Evolutionary conservation across 2,113 vertebrate genomes (phyloP).

Genomic region (Melanotaenia duboulayi): DNA sequence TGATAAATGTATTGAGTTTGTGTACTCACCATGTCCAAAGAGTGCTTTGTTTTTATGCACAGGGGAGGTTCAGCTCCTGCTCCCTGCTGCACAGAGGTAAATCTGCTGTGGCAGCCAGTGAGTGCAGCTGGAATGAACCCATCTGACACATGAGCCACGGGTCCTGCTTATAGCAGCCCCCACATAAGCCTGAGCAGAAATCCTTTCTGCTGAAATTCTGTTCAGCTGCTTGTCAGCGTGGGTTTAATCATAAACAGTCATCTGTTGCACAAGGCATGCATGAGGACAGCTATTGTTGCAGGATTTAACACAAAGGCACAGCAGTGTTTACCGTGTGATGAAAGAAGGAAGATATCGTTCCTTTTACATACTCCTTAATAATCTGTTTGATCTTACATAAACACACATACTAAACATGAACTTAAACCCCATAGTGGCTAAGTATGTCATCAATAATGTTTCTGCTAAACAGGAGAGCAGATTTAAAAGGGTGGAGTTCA

Average conservation of each 20-base stretch:
- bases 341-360: neutral
- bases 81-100: slow-evolving; percentile 49
- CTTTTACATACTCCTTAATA: neutral
- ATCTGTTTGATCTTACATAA: neutral
- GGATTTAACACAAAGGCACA: neutral
- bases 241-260: slow-evolving; percentile 61
- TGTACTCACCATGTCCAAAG: slow-evolving; percentile 81
- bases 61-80: slow-evolving; percentile 18
- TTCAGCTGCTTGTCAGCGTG: slow-evolving; percentile 20
- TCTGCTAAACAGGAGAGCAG: slow-evolving; percentile 21
- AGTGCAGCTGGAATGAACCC: slow-evolving; percentile 63
- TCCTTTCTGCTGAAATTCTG: slow-evolving; percentile 28
- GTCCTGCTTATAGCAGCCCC: slow-evolving; percentile 72
- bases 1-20: neutral
- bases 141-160: slow-evolving; percentile 41
- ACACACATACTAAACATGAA: slow-evolving; percentile 14
- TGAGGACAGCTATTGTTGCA: slow-evolving; percentile 29
- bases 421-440: neutral
- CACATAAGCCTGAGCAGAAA: slow-evolving; percentile 78
- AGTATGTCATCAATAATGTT: neutral
- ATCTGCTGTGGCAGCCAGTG: slow-evolving; percentile 38
- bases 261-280: slow-evolving; percentile 30
- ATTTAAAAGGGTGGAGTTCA: slow-evolving; percentile 43
- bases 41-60: slow-evolving; percentile 47
- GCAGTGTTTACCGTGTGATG: slow-evolving; percentile 14